phyloP scores from a whole-genome alignment of 2,888 invertebrate genomes.

The Ormyrus nitidulus region DNA sequence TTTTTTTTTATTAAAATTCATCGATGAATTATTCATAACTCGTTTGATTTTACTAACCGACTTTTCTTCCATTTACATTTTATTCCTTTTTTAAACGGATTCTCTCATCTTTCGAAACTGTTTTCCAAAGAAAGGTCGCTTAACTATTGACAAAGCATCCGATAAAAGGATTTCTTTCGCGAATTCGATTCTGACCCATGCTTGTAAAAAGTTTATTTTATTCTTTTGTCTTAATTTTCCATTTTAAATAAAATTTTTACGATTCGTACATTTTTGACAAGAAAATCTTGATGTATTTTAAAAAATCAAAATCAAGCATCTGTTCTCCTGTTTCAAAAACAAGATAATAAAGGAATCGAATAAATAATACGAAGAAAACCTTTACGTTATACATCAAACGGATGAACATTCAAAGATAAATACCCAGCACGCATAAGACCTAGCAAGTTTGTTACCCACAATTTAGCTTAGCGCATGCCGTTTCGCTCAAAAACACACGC shows the following conservation, averaged over 20 bases:
- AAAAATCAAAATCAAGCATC: background rate
- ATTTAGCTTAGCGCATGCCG: conserved; percentile 14
- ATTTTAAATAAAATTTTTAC: too few relatives aligned
- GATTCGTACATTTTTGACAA: background rate
- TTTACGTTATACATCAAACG: background rate
- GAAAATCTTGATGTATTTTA: background rate
- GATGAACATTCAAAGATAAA: conserved; percentile 15
- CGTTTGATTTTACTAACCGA: too few relatives aligned
- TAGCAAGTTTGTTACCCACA: conserved; percentile 3
- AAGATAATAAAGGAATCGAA: background rate
- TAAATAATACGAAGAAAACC: background rate
- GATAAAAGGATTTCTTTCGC: too few relatives aligned
- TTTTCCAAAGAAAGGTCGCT: too few relatives aligned
- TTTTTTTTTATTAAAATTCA: conserved; percentile 23
- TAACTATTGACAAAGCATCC: too few relatives aligned
- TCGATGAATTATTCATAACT: conserved; percentile 35
- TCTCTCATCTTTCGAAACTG: too few relatives aligned
- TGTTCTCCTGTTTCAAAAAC: background rate
- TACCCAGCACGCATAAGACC: background rate
- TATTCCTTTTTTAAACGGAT: too few relatives aligned
- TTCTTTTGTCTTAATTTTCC: too few relatives aligned
- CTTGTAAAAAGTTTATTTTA: too few relatives aligned
- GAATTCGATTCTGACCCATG: too few relatives aligned
- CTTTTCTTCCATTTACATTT: too few relatives aligned
- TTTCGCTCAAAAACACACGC: conserved; percentile 9